phyloP scores from a whole-genome alignment of 2,797 vertebrate genomes.

The Clamator glandarius region DNA sequence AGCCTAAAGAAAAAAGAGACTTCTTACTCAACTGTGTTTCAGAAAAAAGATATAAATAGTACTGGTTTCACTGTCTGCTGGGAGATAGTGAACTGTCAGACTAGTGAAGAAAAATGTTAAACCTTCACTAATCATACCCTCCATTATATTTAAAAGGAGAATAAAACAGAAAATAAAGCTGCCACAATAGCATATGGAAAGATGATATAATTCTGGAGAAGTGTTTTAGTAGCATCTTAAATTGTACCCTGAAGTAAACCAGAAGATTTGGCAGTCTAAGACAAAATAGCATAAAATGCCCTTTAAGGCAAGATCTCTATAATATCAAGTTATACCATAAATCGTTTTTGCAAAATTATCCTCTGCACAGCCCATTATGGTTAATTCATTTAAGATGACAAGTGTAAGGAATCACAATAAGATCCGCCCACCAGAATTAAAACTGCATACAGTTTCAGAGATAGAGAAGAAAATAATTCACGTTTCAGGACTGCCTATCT shows the following conservation, averaged over 20 bases:
- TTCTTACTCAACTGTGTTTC: background rate
- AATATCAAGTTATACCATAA: background rate
- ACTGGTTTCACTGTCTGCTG: background rate
- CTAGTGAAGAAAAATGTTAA: background rate
- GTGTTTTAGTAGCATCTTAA: background rate
- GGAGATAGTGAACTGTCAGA: background rate
- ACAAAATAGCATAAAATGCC: background rate
- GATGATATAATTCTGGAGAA: background rate
- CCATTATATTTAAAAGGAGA: background rate
- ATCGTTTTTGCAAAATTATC: background rate
- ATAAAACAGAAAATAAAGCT: slow-evolving; percentile 4
- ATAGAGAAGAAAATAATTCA: background rate
- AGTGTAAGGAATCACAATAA: background rate
- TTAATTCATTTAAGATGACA: slow-evolving; percentile 6
- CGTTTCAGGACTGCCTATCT: background rate
- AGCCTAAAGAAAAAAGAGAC: background rate
- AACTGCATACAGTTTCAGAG: background rate
- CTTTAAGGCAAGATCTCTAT: background rate
- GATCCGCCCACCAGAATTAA: background rate
- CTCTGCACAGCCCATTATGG: background rate
- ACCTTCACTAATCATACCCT: background rate
- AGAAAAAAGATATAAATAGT: background rate
- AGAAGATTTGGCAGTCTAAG: background rate
- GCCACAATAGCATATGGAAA: background rate
- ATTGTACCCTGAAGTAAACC: slow-evolving; percentile 26